Evolutionary conservation across 2,113 vertebrate species (phyloP), one percentile per base, ranked within the genome.

Genomic region (Lipophrys pholis): DNA sequence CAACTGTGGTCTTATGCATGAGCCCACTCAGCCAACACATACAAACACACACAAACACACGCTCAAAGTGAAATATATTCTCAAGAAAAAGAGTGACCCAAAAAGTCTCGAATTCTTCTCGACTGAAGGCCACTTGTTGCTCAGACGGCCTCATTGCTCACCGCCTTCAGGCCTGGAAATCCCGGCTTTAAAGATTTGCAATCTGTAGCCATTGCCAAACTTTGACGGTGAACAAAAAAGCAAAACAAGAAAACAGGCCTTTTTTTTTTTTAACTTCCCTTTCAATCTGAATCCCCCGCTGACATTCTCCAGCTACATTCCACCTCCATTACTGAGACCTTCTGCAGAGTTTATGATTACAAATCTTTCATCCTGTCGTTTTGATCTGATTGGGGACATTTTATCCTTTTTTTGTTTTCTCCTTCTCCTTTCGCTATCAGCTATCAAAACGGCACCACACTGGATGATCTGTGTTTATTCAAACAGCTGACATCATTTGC

Each of bases 361-460:
- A 94, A 88, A 3, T 5, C 69, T 82, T 0, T 70, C 73, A 95
- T 94, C 93, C 93, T 93, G 92, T 77, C 81, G 78, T 90, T 94
- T 90, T 93, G 89, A 95, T 89, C 82, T 92, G 92, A 95, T 91
- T 82, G 16, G 84, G 80, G 80, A 76, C 76, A 56, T 73, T 73
- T 69, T 39, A 78, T 52, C 38, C 72, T 35, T 17, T 12, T 54
- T 55, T 69, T 50, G 66, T 68, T 56, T 54, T 54, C 10, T 45
- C 10, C 42, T 45, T 75, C 21, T 30, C 21, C 21, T 30, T 76
- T 78, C 78, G 52, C 76, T 76, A 80, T 92, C 80, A 78, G 73
- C 69, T 87, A 91, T 91, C 81, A 81, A 82, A 87, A 74, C 66
- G 16, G 15, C 54, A 62, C 74, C 82, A 14, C 69, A 56, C 58